Evolutionary conservation across 2,888 invertebrate species (phyloP), one percentile per base, ranked within the genome.

Genomic region (Chesias legatella): DNA sequence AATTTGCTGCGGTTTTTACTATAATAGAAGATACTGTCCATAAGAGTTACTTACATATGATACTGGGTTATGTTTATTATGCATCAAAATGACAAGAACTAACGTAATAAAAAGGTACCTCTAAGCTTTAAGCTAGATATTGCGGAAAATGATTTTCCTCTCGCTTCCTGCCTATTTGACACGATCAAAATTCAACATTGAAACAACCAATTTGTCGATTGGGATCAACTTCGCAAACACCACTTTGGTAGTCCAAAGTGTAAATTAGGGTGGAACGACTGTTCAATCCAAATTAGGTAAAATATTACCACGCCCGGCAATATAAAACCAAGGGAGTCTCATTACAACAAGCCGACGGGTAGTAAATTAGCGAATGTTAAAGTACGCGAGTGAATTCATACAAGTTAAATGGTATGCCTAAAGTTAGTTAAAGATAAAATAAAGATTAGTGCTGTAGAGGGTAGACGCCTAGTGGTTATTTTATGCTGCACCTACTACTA

Each of bases 201-300:
- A 36, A 37, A 35, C 29, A 40, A 13, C 29, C 29, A 33, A 21
- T 31, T 40, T 39, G 35, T 37, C 26, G n/a, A 27, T 25, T 32
- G 32, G 36, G 6, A 34, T 44, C 33, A 40, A 33, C 36, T 48
- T 48, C 30, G 30, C 24, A 32, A 45, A 45, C 45, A 45, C 17
- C 51, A 48, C 45, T 55, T 50, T 36, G 27, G 49, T 48, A 48
- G 50, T 55, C 50, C 46, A 20, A 41, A 40, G 48, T 48, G 53
- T 56, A 53, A 53, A 51, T 56, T 53, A 53, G 51, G 53, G 51
- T 43, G 39, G 35, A 51, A 47, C 46, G 49, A 51, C 48, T 53
- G 53, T 53, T 56, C 50, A 50, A 53, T 56, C 49, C 49, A 51
- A 53, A 51, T 51, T 50, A 48, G 48, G 49, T 53, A 50, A 56